Percentiles rank a stretch among this genome's conserved stretches.
phyloP scores from a whole-genome alignment of 2,888 invertebrate genomes.

The Drosophila limbata region DNA sequence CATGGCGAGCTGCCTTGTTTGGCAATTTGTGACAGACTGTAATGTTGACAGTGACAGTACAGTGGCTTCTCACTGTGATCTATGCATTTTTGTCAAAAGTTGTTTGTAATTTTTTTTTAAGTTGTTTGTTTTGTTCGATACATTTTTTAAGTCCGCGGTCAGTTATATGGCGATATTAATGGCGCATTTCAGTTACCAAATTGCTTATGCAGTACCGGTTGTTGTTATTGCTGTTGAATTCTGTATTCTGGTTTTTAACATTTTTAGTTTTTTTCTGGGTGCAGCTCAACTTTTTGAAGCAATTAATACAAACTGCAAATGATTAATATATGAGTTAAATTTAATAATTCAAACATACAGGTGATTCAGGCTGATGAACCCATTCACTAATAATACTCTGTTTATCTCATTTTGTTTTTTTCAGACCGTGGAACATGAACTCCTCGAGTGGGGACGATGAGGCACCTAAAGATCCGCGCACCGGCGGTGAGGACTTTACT shows the following conservation, averaged over 20 bases:
- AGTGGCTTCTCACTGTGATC: slow-evolving; percentile 13
- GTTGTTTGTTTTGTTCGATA: slow-evolving; percentile 29
- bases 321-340: slow-evolving; percentile 21
- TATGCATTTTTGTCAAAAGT: slow-evolving; percentile 7
- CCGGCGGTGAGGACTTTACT: slow-evolving; percentile 89
- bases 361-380: slow-evolving; percentile 1
- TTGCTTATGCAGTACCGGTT: slow-evolving; percentile 23
- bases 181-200: slow-evolving; percentile 44
- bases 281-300: slow-evolving; percentile 4
- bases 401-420: slow-evolving; percentile 55
- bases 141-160: slow-evolving; percentile 21
- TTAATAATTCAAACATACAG: neutral
- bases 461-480: slow-evolving; percentile 94
- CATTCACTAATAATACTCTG: slow-evolving; percentile 15
- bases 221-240: neutral
- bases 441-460: slow-evolving; percentile 89
- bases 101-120: neutral
- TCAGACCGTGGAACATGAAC: slow-evolving; percentile 88
- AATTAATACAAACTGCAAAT: slow-evolving; percentile 9
- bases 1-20: slow-evolving; percentile 14
- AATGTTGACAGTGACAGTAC: slow-evolving; percentile 16
- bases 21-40: slow-evolving; percentile 8
- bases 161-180: slow-evolving; percentile 25
- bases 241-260: neutral
- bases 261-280: neutral